A percentile compares a stretch with the other conserved stretches of the same genome.
These are phyloP conservation scores for Cydia pomonella DNA, from an alignment of 1,140 invertebrate genomes.

Conservation along the genomic window DNA sequence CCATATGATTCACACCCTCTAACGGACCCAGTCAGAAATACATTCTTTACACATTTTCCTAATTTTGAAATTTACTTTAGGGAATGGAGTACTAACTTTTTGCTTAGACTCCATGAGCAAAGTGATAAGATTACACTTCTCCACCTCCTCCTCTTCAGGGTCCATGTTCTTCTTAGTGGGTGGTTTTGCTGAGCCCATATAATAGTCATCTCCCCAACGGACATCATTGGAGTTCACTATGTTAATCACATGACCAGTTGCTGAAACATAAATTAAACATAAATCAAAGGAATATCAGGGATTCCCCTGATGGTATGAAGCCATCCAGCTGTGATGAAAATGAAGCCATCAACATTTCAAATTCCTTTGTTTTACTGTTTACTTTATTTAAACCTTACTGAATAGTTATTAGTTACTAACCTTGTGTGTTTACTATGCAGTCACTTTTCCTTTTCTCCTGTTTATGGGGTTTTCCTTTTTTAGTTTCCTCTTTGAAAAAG, in stretches of 20 bases:
- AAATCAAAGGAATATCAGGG: too few relatives aligned
- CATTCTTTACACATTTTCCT: too few relatives aligned
- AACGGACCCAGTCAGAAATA: too few relatives aligned
- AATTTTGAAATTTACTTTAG: background rate
- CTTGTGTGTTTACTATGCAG: constrained; percentile 63
- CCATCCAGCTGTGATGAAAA: too few relatives aligned
- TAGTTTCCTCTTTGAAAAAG: constrained; percentile 36
- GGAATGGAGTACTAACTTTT: constrained; percentile 58
- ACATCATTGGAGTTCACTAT: constrained; percentile 70
- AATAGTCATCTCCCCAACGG: constrained; percentile 70
- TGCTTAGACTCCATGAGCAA: constrained; percentile 62
- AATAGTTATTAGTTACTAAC: constrained; percentile 38
- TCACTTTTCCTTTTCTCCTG: constrained; percentile 46
- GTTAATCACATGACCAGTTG: constrained; percentile 73
- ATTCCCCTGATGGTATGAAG: too few relatives aligned
- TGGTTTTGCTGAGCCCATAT: constrained; percentile 53
- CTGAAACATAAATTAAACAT: constrained; percentile 42
- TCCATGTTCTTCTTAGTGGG: constrained; percentile 39
- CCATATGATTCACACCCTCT: too few relatives aligned
- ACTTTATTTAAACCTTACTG: background rate
- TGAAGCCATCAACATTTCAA: background rate
- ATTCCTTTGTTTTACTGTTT: background rate
- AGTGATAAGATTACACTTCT: constrained; percentile 66
- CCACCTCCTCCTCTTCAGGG: constrained; percentile 53
- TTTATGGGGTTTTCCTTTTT: constrained; percentile 39